A percentile compares a stretch with the other conserved stretches of the same genome.
Conservation (phyloP, 2,797 vertebrate species). For the Diceros bicornis region DNA sequence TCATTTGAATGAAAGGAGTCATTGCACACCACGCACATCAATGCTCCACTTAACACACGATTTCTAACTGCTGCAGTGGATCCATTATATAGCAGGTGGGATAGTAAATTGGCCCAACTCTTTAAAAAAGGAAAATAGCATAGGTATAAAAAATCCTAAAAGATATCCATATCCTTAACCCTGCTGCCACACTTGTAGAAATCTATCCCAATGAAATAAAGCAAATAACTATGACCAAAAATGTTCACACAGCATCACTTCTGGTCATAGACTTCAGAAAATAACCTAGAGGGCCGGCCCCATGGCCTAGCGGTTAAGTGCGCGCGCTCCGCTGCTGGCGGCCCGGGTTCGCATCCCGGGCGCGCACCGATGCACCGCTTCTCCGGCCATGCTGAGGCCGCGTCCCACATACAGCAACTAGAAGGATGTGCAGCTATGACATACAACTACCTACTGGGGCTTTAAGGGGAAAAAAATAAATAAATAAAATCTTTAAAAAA, state of each 20-base stretch:
- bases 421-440: too few species aligned
- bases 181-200: background rate
- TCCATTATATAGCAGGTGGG: background rate
- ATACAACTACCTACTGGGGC: too few species aligned
- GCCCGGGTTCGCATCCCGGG: too few species aligned
- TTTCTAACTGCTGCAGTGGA: background rate
- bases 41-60: background rate
- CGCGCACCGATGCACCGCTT: too few species aligned
- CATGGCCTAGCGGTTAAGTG: too few species aligned
- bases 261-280: background rate
- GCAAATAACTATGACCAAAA: background rate
- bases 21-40: fast-evolving
- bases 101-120: background rate
- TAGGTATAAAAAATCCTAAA: background rate
- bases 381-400: too few species aligned
- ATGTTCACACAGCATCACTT: background rate
- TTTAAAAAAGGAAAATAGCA: background rate
- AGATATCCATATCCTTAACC: background rate
- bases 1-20: too few species aligned
- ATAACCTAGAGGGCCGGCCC: too few species aligned
- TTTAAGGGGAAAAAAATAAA: too few species aligned
- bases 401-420: too few species aligned
- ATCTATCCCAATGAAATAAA: background rate
- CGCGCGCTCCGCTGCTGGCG: too few species aligned
- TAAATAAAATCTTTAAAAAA: too few species aligned